phyloP scores from a whole-genome alignment of 2,797 vertebrate species.

The Poecilia velifera region DNA sequence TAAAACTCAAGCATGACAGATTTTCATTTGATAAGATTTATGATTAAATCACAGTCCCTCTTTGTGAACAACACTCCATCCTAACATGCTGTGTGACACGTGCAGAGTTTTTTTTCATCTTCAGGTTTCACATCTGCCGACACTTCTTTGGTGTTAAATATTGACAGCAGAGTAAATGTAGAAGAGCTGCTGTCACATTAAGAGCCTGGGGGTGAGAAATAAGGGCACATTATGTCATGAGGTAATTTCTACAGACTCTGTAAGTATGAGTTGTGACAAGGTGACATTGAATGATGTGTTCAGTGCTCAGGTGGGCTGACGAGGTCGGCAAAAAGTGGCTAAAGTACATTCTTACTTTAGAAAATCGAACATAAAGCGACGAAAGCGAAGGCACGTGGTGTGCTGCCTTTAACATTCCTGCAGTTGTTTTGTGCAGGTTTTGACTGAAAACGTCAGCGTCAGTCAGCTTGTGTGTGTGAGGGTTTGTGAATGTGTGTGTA shows the following conservation, averaged over 20 bases:
- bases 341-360: constrained; percentile 28
- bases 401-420: constrained; percentile 14
- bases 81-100: not conserved
- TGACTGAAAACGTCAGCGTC: not conserved
- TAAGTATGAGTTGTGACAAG: constrained; percentile 29
- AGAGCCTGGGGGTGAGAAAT: constrained; percentile 12
- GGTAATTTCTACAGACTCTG: constrained; percentile 27
- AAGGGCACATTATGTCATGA: constrained; percentile 25
- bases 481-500: not conserved
- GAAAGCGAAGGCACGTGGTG: constrained; percentile 1
- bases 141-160: constrained; percentile 14
- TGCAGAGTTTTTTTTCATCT: not conserved
- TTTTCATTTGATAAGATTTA: not conserved
- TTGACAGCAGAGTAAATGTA: constrained; percentile 42
- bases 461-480: not conserved
- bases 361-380: not conserved
- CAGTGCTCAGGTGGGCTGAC: constrained; percentile 9
- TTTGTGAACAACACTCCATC: not conserved
- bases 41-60: not conserved
- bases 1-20: not conserved
- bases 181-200: constrained; percentile 25
- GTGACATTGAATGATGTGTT: constrained; percentile 20
- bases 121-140: not conserved
- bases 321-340: constrained; percentile 12
- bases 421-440: not conserved